These are phyloP conservation scores for Danio jaintianensis DNA, from an alignment of 2,797 vertebrate genomes.

Conservation along the genomic window DNA sequence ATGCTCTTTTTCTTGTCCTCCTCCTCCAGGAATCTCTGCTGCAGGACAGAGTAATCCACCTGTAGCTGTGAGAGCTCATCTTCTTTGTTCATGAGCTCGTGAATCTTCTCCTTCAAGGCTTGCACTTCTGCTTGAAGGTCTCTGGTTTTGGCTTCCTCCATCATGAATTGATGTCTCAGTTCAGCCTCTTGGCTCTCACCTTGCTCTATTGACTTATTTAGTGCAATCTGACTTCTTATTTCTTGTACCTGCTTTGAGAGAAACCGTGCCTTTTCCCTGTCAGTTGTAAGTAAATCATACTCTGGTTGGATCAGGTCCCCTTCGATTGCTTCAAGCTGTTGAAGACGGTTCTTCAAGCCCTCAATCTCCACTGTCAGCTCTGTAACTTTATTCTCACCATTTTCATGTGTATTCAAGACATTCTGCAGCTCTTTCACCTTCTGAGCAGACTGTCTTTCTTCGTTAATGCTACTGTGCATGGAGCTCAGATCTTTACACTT, in stretches of 20 bases:
- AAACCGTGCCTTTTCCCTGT: conserved; percentile 92
- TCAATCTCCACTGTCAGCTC: conserved; percentile 94
- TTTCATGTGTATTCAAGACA: conserved; percentile 69
- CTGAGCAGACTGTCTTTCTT: conserved; percentile 80
- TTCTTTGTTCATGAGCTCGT: conserved; percentile 98
- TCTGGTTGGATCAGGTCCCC: conserved; percentile 97
- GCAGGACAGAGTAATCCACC: conserved; percentile 91
- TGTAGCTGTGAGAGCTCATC: conserved; percentile 97
- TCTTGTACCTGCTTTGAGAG: conserved; percentile 94
- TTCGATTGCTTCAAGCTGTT: conserved; percentile 93
- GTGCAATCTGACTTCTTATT: conserved; percentile 90
- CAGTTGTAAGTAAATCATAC: conserved; percentile 90
- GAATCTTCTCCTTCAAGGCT: conserved; percentile 97
- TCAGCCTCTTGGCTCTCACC: conserved; percentile 92
- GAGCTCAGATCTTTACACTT: conserved; percentile 86
- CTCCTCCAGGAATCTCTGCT: conserved; percentile 92
- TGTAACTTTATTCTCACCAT: conserved; percentile 89
- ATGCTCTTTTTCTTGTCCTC: conserved; percentile 93
- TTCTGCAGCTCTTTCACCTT: conserved; percentile 75
- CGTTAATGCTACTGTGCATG: conserved; percentile 86
- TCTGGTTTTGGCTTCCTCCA: conserved; percentile 90
- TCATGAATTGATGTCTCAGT: conserved; percentile 83
- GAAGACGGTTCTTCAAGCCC: conserved; percentile 89
- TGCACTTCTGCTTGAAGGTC: conserved; percentile 92
- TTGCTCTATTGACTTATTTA: conserved; percentile 91